A percentile compares a stretch with the other conserved stretches of the same genome.
These are phyloP conservation scores for Phengaris arion DNA, from an alignment of 2,888 invertebrate species.

Conservation along the genomic window DNA sequence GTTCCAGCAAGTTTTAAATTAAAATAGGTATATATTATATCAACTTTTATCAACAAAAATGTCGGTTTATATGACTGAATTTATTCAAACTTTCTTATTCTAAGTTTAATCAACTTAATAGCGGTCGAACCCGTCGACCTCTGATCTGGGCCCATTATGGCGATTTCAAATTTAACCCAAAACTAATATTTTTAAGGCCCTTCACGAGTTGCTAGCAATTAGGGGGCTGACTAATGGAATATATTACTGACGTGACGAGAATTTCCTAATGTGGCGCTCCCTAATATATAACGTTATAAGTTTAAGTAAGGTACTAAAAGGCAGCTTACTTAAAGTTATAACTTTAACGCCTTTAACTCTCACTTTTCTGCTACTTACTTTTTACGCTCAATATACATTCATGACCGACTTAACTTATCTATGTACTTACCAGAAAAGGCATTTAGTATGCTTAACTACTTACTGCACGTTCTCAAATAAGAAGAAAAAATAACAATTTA, in stretches of 20 bases:
- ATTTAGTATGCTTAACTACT: no score
- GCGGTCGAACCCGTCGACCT: background rate
- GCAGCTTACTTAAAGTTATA: no score
- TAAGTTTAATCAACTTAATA: background rate
- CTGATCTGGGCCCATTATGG: background rate
- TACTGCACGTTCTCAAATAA: no score
- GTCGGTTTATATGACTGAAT: background rate
- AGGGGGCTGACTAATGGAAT: constrained; percentile 4
- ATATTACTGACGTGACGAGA: constrained; percentile 14
- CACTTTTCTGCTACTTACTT: background rate
- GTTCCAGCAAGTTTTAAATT: no score
- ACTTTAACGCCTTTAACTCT: background rate
- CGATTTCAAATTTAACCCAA: background rate
- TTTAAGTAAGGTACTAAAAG: background rate
- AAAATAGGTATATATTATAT: no score
- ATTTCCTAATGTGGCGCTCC: background rate
- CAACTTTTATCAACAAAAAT: background rate
- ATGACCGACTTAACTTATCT: no score
- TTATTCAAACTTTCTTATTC: background rate
- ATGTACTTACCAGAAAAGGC: no score
- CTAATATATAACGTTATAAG: background rate
- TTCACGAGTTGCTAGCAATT: constrained; percentile 1
- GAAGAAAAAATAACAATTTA: no score
- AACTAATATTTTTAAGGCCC: constrained; percentile 4
- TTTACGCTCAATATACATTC: background rate